Percentiles rank a stretch among this genome's conserved stretches.
phyloP scores from a whole-genome alignment of 2,797 vertebrate genomes.

The Xerus rutilus region DNA sequence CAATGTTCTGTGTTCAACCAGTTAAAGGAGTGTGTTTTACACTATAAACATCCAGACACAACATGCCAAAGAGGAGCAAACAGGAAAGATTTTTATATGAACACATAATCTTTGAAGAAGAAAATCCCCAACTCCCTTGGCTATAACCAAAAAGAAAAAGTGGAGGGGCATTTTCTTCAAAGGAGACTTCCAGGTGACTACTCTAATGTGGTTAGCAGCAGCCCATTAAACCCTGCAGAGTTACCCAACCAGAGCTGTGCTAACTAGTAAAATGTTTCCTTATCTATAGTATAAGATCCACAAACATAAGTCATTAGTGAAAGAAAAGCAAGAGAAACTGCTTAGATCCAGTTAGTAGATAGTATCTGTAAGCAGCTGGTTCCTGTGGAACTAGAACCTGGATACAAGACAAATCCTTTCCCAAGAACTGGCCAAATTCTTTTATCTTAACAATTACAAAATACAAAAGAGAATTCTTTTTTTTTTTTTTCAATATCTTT shows the following conservation, averaged over 20 bases:
- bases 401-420: constrained; percentile 42
- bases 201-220: neutral
- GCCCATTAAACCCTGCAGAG: neutral
- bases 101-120: constrained; percentile 64
- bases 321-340: constrained; percentile 49
- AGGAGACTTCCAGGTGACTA: constrained; percentile 47
- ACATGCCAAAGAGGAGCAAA: constrained; percentile 12
- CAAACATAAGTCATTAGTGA: constrained; percentile 10
- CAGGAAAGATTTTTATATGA: constrained; percentile 62
- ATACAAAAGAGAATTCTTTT: constrained; percentile 6
- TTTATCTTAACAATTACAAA: constrained; percentile 19
- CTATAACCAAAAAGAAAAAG: neutral
- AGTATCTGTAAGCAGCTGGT: neutral
- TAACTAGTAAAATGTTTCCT: constrained; percentile 29
- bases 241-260: neutral
- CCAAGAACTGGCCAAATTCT: neutral
- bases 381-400: constrained; percentile 20
- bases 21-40: neutral
- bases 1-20: neutral
- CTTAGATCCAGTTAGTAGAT: neutral
- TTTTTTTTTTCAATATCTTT: too few relatives aligned
- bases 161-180: constrained; percentile 40
- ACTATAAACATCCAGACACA: constrained; percentile 48
- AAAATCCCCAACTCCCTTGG: constrained; percentile 52
- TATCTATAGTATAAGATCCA: constrained; percentile 36